phyloP scores from a whole-genome alignment of 1,140 invertebrate genomes.

The Chrysoperla carnea region DNA sequence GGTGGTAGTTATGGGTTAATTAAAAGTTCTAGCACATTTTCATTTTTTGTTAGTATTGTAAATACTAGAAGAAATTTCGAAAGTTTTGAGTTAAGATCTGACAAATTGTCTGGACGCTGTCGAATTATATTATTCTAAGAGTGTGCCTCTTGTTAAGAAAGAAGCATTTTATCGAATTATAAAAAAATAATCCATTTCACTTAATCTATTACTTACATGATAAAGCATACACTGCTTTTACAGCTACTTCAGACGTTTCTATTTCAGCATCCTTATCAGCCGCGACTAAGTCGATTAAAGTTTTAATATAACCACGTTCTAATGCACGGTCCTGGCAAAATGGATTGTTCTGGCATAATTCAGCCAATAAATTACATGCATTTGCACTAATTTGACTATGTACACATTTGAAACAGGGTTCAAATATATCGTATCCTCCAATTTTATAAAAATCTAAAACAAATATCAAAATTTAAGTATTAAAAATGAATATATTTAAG shows the following conservation, averaged over 20 bases:
- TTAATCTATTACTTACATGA: constrained; percentile 63
- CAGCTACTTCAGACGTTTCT: constrained; percentile 22
- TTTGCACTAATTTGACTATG: constrained; percentile 38
- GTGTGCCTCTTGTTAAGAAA: no score
- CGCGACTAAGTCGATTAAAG: constrained; percentile 43
- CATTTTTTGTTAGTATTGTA: no score
- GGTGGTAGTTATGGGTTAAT: no score
- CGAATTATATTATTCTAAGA: no score
- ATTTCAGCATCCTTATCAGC: constrained; percentile 28
- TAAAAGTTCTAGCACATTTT: no score
- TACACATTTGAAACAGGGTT: constrained; percentile 39
- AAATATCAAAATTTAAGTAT: constrained; percentile 1
- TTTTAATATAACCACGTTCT: constrained; percentile 39
- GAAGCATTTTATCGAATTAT: no score
- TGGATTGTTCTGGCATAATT: constrained; percentile 62
- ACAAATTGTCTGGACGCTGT: no score
- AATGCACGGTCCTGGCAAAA: constrained; percentile 48
- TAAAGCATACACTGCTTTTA: constrained; percentile 55
- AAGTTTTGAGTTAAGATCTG: no score
- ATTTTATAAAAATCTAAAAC: constrained; percentile 62
- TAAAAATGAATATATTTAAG: constrained; percentile 1
- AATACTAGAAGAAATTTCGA: no score
- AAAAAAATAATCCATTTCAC: no score
- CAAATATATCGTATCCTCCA: constrained; percentile 52
- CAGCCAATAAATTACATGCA: constrained; percentile 47